Percentiles rank a stretch among this genome's conserved stretches.
These are phyloP conservation scores for Sarcophilus harrisii DNA, from an alignment of 2,797 vertebrate species.

Conservation along the genomic window DNA sequence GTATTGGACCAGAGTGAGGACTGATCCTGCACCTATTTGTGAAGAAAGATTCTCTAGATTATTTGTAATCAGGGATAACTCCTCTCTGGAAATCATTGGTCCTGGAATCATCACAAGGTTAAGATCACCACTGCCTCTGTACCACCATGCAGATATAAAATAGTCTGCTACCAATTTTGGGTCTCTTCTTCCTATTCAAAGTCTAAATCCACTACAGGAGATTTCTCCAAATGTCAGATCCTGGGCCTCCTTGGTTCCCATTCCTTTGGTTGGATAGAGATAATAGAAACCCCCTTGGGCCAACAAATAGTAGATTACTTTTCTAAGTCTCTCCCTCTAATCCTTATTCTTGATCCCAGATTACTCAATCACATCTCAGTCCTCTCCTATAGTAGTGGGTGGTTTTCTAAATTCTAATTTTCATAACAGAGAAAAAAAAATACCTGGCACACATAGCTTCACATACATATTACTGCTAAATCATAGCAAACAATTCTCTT, in stretches of 20 bases:
- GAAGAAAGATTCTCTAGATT: too few relatives aligned
- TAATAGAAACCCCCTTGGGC: not conserved
- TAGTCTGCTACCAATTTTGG: not conserved
- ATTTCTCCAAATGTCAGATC: not conserved
- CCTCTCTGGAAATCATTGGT: not conserved
- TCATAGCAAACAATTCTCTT: not conserved
- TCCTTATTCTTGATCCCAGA: not conserved
- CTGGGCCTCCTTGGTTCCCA: not conserved
- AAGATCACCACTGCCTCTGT: not conserved
- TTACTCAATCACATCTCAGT: not conserved
- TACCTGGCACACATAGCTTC: not conserved
- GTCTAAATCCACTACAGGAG: not conserved
- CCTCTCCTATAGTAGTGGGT: not conserved
- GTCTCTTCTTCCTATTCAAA: not conserved
- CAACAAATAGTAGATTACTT: not conserved
- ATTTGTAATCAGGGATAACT: too few relatives aligned
- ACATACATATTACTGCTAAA: not conserved
- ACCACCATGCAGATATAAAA: not conserved
- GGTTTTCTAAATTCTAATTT: not conserved
- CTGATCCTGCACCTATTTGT: too few relatives aligned
- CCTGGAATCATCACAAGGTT: not conserved
- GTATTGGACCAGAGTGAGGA: too few relatives aligned
- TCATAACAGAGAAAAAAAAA: not conserved
- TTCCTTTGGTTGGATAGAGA: not conserved
- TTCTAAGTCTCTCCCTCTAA: not conserved